phyloP scores from a whole-genome alignment of 2,113 vertebrate genomes.

The Malaclemys terrapin region DNA sequence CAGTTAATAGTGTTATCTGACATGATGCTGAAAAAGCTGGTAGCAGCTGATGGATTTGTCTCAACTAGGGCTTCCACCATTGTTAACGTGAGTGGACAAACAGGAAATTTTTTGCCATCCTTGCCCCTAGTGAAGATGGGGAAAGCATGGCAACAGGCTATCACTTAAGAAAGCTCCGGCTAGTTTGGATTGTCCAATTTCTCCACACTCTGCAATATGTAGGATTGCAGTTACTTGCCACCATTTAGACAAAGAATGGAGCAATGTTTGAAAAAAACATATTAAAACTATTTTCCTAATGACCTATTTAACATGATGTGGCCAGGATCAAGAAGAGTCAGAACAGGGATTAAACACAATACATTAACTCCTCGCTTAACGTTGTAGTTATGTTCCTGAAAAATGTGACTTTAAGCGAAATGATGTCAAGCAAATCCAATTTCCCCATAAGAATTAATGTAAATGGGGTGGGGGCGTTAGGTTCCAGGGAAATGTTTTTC shows the following conservation, averaged over 20 bases:
- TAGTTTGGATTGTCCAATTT: not conserved
- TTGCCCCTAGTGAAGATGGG: not conserved
- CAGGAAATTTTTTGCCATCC: not conserved
- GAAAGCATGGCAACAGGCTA: not conserved
- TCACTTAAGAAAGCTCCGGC: not conserved
- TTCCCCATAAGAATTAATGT: too few species aligned
- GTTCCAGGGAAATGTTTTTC: too few species aligned
- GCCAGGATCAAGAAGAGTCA: not conserved
- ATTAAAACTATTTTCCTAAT: not conserved
- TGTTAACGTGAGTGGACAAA: not conserved
- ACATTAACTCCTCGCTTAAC: not conserved
- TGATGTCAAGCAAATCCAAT: too few species aligned
- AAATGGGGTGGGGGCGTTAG: too few species aligned
- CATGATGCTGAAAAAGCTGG: not conserved
- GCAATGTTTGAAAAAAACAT: not conserved
- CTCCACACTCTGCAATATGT: not conserved
- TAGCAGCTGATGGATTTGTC: rapidly evolving
- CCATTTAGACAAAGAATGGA: not conserved
- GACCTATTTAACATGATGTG: not conserved
- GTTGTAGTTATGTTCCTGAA: too few species aligned
- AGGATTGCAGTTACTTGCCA: not conserved
- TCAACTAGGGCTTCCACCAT: rapidly evolving
- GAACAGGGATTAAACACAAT: not conserved
- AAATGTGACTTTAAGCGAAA: too few species aligned
- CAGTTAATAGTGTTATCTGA: not conserved